Conservation (phyloP, 2,797 vertebrate species). For the Mico argentatus region DNA sequence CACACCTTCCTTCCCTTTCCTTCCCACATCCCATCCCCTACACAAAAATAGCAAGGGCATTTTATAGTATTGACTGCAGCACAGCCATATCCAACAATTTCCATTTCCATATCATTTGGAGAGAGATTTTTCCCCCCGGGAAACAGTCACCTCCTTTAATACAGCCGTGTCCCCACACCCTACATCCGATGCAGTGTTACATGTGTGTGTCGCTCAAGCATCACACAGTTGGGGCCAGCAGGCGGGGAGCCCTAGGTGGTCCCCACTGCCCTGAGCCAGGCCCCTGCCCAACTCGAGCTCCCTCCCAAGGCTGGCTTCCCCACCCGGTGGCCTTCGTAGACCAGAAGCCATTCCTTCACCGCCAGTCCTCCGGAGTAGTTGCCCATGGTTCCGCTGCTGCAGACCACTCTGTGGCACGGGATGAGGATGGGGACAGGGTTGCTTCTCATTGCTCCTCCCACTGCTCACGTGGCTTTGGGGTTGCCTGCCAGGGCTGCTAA, state of each 20-base stretch:
- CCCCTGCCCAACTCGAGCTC: not conserved
- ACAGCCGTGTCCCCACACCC: constrained; percentile 67
- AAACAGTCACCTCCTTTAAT: constrained; percentile 83
- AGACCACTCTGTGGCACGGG: constrained; percentile 94
- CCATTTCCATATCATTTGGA: not conserved
- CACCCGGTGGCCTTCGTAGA: constrained; percentile 88
- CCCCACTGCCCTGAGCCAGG: not conserved
- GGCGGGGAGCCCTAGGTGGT: not conserved
- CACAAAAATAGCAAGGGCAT: not conserved
- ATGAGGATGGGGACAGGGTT: constrained; percentile 95
- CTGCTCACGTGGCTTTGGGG: constrained; percentile 90
- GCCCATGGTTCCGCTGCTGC: constrained; percentile 90
- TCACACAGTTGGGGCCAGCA: not conserved
- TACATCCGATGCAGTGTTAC: constrained; percentile 70
- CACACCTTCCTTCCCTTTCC: not conserved
- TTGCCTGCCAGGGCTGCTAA: constrained; percentile 92
- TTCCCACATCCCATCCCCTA: not conserved
- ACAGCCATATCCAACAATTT: not conserved
- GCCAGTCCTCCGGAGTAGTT: constrained; percentile 90
- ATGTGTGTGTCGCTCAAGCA: constrained; percentile 81
- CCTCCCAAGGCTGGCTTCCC: not conserved
- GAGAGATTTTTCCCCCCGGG: constrained; percentile 47
- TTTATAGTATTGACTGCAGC: not conserved
- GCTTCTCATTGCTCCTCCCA: constrained; percentile 94
- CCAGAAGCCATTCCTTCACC: constrained; percentile 96